Evolutionary conservation across 2,113 vertebrate species (phyloP).

Genomic region (Myanophis thanlyinensis): DNA sequence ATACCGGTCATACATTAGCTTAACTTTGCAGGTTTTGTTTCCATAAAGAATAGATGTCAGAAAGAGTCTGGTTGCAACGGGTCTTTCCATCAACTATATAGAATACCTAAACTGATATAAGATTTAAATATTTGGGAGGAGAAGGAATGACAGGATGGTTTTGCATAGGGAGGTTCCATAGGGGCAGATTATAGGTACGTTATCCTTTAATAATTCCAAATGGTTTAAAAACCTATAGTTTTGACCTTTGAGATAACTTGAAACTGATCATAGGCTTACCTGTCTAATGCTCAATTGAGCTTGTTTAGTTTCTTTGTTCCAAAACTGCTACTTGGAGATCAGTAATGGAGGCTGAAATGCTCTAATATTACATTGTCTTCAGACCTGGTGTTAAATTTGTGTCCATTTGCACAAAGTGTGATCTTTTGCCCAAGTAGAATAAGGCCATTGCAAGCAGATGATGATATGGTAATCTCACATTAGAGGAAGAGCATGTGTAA

Average conservation of each 20-base stretch:
- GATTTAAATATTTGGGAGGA: not conserved
- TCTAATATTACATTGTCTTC: not conserved
- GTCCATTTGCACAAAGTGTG: not conserved
- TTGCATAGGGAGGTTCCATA: not conserved
- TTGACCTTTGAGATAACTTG: too few relatives aligned
- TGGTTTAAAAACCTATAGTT: too few relatives aligned
- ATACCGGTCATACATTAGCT: not conserved
- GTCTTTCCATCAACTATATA: not conserved
- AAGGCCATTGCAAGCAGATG: not conserved
- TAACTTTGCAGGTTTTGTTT: not conserved
- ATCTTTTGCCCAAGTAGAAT: not conserved
- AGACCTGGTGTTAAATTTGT: not conserved
- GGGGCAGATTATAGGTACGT: not conserved
- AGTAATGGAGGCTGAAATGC: too few relatives aligned
- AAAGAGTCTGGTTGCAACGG: not conserved
- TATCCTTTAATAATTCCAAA: not conserved
- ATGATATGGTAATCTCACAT: not conserved
- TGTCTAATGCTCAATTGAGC: too few relatives aligned
- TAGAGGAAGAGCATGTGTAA: not conserved
- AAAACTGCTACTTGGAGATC: too few relatives aligned
- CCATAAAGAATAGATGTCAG: not conserved
- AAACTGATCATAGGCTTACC: too few relatives aligned
- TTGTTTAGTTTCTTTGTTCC: too few relatives aligned
- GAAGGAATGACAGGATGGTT: not conserved
- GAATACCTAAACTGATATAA: not conserved